phyloP scores from a whole-genome alignment of 2,888 invertebrate genomes.

The Sarcophaga caerulescens region DNA sequence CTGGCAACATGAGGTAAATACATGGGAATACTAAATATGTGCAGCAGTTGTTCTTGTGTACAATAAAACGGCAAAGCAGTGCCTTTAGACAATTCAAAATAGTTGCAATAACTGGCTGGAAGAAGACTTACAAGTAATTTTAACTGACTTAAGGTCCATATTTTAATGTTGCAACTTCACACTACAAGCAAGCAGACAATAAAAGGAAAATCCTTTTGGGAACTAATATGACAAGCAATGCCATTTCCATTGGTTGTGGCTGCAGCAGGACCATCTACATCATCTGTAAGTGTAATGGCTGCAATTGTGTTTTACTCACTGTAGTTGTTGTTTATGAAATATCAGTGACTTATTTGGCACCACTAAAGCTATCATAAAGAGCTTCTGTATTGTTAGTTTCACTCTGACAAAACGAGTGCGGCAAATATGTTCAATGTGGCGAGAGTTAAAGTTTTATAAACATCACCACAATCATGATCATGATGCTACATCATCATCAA shows the following conservation, averaged over 20 bases:
- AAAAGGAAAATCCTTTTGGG: constrained; percentile 50
- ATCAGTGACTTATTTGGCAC: constrained; percentile 50
- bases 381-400: no score
- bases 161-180: constrained; percentile 57
- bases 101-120: no score
- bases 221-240: constrained; percentile 37
- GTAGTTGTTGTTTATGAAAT: background rate
- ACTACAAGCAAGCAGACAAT: constrained; percentile 13
- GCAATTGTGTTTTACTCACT: background rate
- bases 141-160: constrained; percentile 54
- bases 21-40: background rate
- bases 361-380: no score
- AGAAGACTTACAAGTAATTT: constrained; percentile 52
- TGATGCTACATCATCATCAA: background rate
- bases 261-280: constrained; percentile 21
- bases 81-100: background rate
- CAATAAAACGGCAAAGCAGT: constrained; percentile 19
- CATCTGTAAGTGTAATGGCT: background rate
- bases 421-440: background rate
- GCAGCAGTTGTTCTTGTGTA: background rate
- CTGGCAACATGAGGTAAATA: no score
- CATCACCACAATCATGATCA: background rate
- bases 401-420: background rate
- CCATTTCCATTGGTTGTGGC: background rate
- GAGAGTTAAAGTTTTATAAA: constrained; percentile 40